Conservation (phyloP, 92 coral and sea anemone genomes). For the Galaxea fascicularis region DNA sequence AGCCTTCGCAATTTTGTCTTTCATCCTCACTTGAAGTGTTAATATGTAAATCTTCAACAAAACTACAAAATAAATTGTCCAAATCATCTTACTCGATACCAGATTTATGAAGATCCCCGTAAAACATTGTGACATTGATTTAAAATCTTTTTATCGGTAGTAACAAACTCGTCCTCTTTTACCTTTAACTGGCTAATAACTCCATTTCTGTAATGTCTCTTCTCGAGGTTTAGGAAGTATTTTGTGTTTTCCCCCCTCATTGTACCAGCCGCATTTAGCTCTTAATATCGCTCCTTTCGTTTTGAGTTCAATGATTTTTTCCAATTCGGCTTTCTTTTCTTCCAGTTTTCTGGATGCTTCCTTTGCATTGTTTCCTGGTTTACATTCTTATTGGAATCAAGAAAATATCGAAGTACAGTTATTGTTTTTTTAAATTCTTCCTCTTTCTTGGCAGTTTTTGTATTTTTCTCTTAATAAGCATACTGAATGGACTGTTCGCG, state of each 20-base stretch:
- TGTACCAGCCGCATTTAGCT: constrained; percentile 14
- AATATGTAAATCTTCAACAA: neutral
- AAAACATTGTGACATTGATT: neutral
- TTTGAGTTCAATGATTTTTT: constrained; percentile 4
- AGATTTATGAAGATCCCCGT: neutral
- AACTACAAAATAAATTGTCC: neutral
- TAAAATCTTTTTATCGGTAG: constrained; percentile 6
- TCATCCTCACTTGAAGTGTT: neutral
- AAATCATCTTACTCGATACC: neutral
- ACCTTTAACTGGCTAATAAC: neutral
- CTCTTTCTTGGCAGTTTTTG: neutral
- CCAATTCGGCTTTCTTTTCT: constrained; percentile 1
- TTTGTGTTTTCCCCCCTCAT: constrained; percentile 10
- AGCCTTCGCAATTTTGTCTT: constrained; percentile 1
- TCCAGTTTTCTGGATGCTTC: neutral
- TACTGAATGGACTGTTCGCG: constrained; percentile 17
- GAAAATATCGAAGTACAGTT: neutral
- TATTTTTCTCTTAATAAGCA: constrained; percentile 9
- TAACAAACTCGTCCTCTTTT: neutral
- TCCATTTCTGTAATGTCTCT: neutral
- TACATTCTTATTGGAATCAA: neutral
- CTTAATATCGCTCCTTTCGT: neutral
- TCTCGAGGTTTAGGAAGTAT: neutral
- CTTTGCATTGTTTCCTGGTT: neutral
- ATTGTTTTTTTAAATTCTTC: constrained; percentile 13